Evolutionary conservation across 2,888 invertebrate species (phyloP), one percentile per base, ranked within the genome.

Genomic region (Allolobophora icterica): DNA sequence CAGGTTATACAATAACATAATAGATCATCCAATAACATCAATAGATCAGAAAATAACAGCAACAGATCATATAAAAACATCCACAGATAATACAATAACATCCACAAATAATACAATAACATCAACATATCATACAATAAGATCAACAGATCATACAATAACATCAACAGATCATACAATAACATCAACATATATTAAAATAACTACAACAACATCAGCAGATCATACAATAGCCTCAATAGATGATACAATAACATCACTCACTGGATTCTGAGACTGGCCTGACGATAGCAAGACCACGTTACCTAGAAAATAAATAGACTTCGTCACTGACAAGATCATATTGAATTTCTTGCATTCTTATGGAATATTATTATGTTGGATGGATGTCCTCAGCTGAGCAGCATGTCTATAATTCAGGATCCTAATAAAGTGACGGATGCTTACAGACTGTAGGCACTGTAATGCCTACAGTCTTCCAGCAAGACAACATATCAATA

Each of bases 241-340:
- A 45, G 45, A 45, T 45, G 4, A 13, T n/a, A 83, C 4, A 33
- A n/a, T 17, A 84, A 33, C 4, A n/a, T 8, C 19, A 87, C 87
- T 87, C 38, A 87, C 87, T 34, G 87, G 13, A 38, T 38, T 87
- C 35, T 38, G 87, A 35, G 87, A 38, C 38, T 87, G 34, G 6
- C 87, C 87, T 38, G 87, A 87, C 3, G 87, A 87, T 24, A 87
- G 30, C 34, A 87, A 24, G 19, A 87, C 87, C 11, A 87, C 38
- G 34, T 87, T 87, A 35, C 87, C 87, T 87, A 87, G 19, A 34
- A 58, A 38, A 35, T 30, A 87, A 87, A 87, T 87, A 87, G 19
- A 87, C 24, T 4, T 84, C 84, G 34, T 15, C 45, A 45, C n/a
- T 11, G 17, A 71, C 6, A 71, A n/a, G n/a, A n/a, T 30, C 71